Conservation (phyloP, 2,888 invertebrate species). For the Celastrina argiolus region DNA sequence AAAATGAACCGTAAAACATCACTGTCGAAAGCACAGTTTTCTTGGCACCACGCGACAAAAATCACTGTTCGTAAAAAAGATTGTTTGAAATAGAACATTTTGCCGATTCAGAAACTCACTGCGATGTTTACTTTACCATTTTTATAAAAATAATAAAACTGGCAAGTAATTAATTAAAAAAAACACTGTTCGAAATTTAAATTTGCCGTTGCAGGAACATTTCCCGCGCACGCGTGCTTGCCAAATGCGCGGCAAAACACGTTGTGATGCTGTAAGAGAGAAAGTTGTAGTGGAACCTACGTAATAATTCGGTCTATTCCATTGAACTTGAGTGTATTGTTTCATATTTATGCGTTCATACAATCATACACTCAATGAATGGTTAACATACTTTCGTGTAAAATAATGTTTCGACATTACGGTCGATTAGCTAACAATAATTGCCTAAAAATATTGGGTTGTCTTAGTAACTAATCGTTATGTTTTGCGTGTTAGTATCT, state of each 20-base stretch:
- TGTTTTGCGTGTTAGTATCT: background rate
- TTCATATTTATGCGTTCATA: background rate
- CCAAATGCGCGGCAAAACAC: conserved; percentile 50
- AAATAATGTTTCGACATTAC: background rate
- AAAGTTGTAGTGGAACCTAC: conserved; percentile 59
- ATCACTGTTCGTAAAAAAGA: conserved; percentile 47
- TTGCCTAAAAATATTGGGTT: background rate
- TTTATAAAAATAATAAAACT: background rate
- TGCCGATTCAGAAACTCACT: conserved; percentile 29
- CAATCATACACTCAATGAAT: background rate
- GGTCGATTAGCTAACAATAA: background rate
- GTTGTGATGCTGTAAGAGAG: conserved; percentile 69
- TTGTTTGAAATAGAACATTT: conserved; percentile 66
- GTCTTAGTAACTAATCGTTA: background rate
- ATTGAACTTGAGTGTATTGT: conserved; percentile 27
- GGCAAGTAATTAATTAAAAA: conserved; percentile 1
- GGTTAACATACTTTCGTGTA: background rate
- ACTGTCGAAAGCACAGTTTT: conserved; percentile 53
- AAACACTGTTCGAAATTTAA: conserved; percentile 22
- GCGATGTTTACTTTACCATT: conserved; percentile 12
- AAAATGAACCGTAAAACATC: conserved; percentile 47
- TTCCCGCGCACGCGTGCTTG: conserved; percentile 45
- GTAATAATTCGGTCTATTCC: conserved; percentile 33
- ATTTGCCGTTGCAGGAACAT: conserved; percentile 24
- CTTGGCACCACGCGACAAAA: conserved; percentile 47